Evolutionary conservation across 2,888 invertebrate genomes (phyloP).

Genomic region (Autographa gamma): DNA sequence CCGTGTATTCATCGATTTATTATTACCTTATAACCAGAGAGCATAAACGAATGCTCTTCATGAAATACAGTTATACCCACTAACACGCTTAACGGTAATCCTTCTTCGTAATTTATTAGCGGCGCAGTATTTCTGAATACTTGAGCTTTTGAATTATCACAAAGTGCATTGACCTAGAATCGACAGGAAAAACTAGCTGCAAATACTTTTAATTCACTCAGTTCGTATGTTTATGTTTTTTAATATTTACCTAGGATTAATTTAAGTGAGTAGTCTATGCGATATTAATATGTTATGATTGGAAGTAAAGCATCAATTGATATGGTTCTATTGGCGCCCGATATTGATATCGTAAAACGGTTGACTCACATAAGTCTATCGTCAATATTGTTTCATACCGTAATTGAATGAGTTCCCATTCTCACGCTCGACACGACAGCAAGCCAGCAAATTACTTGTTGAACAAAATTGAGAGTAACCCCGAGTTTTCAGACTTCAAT

Average conservation of each 20-base stretch:
- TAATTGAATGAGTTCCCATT: slow-evolving; percentile 47
- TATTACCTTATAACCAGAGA: slow-evolving; percentile 2
- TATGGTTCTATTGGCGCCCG: slow-evolving; percentile 16
- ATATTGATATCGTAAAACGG: slow-evolving; percentile 54
- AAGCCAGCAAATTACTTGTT: neutral
- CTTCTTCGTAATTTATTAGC: neutral
- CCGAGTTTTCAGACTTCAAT: neutral
- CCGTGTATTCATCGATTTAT: neutral
- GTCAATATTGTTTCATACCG: slow-evolving; percentile 43
- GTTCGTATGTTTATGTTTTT: neutral
- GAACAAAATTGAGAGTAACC: neutral
- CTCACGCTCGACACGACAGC: slow-evolving; percentile 13
- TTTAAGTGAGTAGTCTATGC: neutral
- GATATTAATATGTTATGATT: slow-evolving; percentile 7
- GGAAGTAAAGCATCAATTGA: slow-evolving; percentile 31
- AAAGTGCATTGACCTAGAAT: neutral
- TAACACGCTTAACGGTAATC: slow-evolving; percentile 4
- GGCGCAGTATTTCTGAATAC: neutral
- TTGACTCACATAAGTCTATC: slow-evolving; percentile 39
- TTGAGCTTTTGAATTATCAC: neutral
- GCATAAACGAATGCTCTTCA: slow-evolving; percentile 11
- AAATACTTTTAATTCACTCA: neutral
- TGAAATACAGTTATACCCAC: neutral
- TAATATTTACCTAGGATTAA: neutral
- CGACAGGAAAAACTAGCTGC: neutral